Conservation (phyloP, 2,888 invertebrate genomes). For the Heliconius cydno region DNA sequence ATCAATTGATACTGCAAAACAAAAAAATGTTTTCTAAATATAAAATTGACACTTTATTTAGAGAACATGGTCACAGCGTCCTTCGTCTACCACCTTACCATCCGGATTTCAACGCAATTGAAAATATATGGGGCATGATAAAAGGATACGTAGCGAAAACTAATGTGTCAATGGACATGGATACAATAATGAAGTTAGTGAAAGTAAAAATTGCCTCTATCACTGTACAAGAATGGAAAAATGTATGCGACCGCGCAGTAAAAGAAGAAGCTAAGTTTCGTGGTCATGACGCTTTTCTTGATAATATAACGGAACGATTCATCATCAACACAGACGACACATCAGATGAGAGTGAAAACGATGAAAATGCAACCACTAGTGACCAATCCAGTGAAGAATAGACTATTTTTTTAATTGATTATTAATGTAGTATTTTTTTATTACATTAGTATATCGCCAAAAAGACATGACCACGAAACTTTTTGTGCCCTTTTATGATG, state of each 20-base stretch:
- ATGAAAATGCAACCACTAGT: neutral
- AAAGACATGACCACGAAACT: no score
- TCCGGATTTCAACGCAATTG: slow-evolving; percentile 15
- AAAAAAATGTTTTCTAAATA: neutral
- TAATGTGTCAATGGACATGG: neutral
- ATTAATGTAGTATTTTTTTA: no score
- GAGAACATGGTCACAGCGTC: slow-evolving; percentile 12
- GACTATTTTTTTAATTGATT: neutral
- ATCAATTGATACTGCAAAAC: slow-evolving; percentile 9
- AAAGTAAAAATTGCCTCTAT: neutral
- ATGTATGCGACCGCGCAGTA: neutral
- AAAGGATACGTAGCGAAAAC: slow-evolving; percentile 6
- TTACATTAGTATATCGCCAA: no score
- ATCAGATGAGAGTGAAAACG: slow-evolving; percentile 4
- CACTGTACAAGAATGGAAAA: slow-evolving; percentile 5
- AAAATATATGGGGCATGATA: slow-evolving; percentile 12
- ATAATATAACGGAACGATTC: neutral
- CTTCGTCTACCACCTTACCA: slow-evolving; percentile 19
- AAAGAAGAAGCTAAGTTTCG: neutral
- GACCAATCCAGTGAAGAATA: slow-evolving; percentile 1
- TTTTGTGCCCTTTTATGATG: no score
- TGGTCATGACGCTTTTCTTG: neutral
- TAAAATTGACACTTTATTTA: neutral
- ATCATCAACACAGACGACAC: slow-evolving; percentile 1
- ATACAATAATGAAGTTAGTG: neutral